Conservation (phyloP, 2,113 vertebrate genomes). For the Ceyx margarethae region DNA sequence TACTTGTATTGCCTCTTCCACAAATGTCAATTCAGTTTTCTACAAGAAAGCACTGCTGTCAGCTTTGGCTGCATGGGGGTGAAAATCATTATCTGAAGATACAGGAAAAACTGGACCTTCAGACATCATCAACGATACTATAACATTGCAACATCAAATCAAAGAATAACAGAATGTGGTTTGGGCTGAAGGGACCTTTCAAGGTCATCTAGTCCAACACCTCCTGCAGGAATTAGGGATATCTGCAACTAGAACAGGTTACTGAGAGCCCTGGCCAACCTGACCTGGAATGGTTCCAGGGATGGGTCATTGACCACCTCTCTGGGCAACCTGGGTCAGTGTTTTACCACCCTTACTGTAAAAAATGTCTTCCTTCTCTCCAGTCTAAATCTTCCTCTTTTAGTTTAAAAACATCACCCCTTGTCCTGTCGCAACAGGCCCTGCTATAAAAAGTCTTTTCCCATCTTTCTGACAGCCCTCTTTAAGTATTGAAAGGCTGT, state of each 20-base stretch:
- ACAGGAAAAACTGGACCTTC: neutral
- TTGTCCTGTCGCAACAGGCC: neutral
- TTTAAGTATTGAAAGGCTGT: neutral
- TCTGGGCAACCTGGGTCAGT: neutral
- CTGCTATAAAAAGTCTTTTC: neutral
- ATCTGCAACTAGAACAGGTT: neutral
- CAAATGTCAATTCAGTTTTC: neutral
- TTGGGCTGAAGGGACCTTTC: neutral
- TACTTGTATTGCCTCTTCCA: neutral
- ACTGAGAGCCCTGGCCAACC: neutral
- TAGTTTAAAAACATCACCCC: neutral
- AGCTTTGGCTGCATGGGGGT: neutral
- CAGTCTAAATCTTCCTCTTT: neutral
- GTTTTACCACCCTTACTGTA: neutral
- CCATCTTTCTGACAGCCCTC: neutral
- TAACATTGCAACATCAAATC: neutral
- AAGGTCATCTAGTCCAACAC: neutral
- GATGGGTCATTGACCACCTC: neutral
- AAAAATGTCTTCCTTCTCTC: neutral
- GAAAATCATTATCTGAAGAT: neutral
- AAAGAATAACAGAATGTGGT: neutral
- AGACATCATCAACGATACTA: rapidly evolving
- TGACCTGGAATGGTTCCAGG: neutral
- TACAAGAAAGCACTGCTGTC: neutral
- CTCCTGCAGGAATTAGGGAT: neutral